A percentile compares a stretch with the other conserved stretches of the same genome.
phyloP scores from a whole-genome alignment of 2,113 vertebrate genomes.

The Octodon degus region DNA sequence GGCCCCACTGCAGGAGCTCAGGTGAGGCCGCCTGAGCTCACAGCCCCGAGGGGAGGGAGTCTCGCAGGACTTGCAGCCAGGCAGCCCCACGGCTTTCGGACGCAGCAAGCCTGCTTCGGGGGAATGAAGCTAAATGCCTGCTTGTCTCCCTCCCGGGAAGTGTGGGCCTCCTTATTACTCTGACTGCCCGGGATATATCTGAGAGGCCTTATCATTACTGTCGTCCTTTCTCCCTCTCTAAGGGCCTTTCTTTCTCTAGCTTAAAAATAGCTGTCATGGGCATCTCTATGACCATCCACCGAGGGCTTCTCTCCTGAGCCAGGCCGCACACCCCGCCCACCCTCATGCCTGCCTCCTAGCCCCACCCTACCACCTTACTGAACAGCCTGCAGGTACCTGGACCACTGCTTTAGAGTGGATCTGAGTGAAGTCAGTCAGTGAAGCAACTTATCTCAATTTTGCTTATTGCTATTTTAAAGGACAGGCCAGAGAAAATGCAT shows the following conservation, averaged over 20 bases:
- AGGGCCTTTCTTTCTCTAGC: not conserved
- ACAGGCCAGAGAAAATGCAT: not conserved
- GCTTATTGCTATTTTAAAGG: conserved; percentile 5
- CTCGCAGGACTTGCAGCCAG: not conserved
- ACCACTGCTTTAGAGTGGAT: not conserved
- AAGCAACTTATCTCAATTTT: conserved; percentile 5
- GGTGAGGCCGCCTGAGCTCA: not conserved
- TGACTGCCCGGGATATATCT: too few relatives aligned
- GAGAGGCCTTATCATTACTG: not conserved
- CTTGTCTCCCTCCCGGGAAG: not conserved
- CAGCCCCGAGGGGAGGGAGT: not conserved
- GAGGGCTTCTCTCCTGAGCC: not conserved
- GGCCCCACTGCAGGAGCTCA: not conserved
- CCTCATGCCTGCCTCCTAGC: not conserved
- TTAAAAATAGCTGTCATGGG: not conserved
- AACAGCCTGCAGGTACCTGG: not conserved
- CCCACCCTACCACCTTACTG: not conserved
- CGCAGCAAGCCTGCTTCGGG: not conserved
- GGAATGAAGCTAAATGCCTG: not conserved
- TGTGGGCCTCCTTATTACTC: not conserved
- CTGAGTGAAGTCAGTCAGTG: not conserved
- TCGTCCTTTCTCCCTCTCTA: not conserved
- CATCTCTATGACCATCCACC: not conserved
- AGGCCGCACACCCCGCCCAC: not conserved
- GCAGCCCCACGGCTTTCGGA: not conserved